Evolutionary conservation across 2,888 invertebrate genomes (phyloP).

Genomic region (Camptogramma bilineatum): DNA sequence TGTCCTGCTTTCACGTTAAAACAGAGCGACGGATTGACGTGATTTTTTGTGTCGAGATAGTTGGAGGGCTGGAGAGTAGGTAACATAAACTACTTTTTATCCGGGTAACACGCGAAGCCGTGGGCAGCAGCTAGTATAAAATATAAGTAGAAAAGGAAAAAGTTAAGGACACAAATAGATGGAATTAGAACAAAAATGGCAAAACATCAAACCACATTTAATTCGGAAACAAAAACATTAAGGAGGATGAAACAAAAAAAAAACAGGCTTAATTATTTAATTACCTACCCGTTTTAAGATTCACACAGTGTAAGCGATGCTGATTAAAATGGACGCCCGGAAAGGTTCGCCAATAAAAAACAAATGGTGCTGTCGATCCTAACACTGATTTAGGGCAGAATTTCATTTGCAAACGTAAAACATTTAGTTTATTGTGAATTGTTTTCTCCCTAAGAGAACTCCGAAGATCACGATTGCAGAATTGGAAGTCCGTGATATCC

Average conservation of each 20-base stretch:
- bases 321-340: constrained; percentile 60
- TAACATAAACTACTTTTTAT: too few relatives aligned
- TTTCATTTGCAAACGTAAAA: constrained; percentile 60
- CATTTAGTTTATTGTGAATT: constrained; percentile 65
- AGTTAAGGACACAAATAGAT: too few relatives aligned
- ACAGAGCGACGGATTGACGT: too few relatives aligned
- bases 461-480: background rate
- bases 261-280: constrained; percentile 27
- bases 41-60: too few relatives aligned
- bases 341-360: constrained; percentile 67
- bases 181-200: too few relatives aligned
- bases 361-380: constrained; percentile 67
- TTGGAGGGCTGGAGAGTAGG: too few relatives aligned
- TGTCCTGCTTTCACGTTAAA: too few relatives aligned
- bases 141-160: too few relatives aligned
- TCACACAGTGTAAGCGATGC: constrained; percentile 41
- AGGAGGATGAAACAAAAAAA: constrained; percentile 19
- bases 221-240: background rate
- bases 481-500: background rate
- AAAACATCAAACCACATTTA: too few relatives aligned
- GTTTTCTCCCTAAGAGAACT: constrained; percentile 30
- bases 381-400: constrained; percentile 60
- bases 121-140: too few relatives aligned
- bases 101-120: too few relatives aligned
- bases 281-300: constrained; percentile 38